Percentiles rank a stretch among this genome's conserved stretches.
Conservation (phyloP, 2,888 invertebrate species). For the Sialis lutaria region DNA sequence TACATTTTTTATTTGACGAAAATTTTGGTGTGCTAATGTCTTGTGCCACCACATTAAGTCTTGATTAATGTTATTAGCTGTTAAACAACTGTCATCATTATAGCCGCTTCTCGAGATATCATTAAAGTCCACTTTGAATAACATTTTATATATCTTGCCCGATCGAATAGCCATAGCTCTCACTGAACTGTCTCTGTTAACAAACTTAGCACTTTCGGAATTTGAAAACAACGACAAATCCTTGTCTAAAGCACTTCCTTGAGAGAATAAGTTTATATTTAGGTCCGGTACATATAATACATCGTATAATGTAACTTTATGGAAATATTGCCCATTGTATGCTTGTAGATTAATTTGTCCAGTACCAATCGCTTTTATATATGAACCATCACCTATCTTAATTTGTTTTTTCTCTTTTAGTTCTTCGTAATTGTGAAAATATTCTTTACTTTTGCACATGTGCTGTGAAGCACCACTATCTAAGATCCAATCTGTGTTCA, state of each 20-base stretch:
- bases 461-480: conserved; percentile 1
- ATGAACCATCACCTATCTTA: conserved; percentile 6
- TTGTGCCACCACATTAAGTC: too few relatives aligned
- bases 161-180: too few relatives aligned
- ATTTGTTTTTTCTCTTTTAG: conserved; percentile 2
- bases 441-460: conserved; percentile 8
- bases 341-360: not conserved
- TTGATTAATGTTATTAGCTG: too few relatives aligned
- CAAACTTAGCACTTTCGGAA: too few relatives aligned
- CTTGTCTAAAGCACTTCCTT: too few relatives aligned
- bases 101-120: too few relatives aligned
- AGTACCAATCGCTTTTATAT: not conserved
- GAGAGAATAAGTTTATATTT: conserved; percentile 11
- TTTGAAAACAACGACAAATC: too few relatives aligned
- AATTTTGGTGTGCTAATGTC: not conserved
- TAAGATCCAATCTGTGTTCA: too few relatives aligned
- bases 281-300: conserved; percentile 11
- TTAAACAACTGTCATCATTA: too few relatives aligned
- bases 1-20: conserved; percentile 7
- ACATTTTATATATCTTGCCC: too few relatives aligned
- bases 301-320: conserved; percentile 7
- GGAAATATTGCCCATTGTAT: not conserved
- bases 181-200: too few relatives aligned
- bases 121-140: too few relatives aligned
- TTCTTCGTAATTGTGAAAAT: conserved; percentile 6